Percentiles rank a stretch among this genome's conserved stretches.
Conservation (phyloP, 2,113 vertebrate genomes). For the Clarias magur region DNA sequence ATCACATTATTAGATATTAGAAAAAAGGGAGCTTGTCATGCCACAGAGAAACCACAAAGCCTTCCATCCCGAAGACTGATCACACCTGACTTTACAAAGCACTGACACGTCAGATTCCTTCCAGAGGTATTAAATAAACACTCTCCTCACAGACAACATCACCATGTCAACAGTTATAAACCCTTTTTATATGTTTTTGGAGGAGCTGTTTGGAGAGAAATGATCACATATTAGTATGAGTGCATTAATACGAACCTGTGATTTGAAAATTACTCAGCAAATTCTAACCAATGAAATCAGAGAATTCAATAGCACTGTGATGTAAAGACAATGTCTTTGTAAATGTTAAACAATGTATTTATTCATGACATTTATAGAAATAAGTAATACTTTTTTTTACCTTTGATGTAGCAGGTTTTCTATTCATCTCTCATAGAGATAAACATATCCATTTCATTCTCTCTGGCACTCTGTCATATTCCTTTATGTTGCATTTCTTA, state of each 20-base stretch:
- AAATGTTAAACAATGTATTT: not conserved
- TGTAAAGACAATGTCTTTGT: not conserved
- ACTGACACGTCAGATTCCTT: not conserved
- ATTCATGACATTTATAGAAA: not conserved
- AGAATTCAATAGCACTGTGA: not conserved
- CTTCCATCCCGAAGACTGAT: not conserved
- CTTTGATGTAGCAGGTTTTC: not conserved
- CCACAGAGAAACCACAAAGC: not conserved
- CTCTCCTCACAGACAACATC: not conserved
- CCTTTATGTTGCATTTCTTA: not conserved
- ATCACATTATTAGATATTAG: not conserved
- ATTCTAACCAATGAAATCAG: not conserved
- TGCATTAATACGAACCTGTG: not conserved
- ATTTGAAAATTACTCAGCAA: not conserved
- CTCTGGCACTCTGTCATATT: not conserved
- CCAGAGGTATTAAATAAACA: not conserved
- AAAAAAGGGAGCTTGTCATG: not conserved
- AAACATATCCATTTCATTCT: not conserved
- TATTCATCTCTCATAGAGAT: not conserved
- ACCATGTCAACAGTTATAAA: not conserved
- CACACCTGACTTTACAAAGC: not conserved
- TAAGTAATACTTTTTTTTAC: not conserved
- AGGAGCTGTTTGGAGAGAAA: not conserved
- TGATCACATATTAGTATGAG: not conserved
- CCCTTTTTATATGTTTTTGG: not conserved